Conservation (phyloP, 1,140 invertebrate genomes). For the Brachionus plicatilis region DNA sequence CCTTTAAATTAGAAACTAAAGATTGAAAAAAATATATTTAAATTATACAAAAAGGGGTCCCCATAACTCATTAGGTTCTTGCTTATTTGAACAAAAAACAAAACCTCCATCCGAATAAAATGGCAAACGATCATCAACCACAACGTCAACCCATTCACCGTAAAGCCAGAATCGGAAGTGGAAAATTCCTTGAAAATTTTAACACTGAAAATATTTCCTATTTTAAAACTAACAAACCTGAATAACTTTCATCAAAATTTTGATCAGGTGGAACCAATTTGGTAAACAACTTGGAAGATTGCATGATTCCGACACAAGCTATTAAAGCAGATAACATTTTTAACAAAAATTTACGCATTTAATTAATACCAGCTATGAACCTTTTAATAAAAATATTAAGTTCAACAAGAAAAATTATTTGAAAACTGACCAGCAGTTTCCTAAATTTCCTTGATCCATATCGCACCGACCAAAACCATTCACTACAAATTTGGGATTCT, state of each 20-base stretch:
- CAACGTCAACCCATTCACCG: constrained; percentile 69
- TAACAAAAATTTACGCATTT: neutral
- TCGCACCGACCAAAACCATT: constrained; percentile 57
- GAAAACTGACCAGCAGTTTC: constrained; percentile 61
- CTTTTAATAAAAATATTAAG: neutral
- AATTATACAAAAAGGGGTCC: constrained; percentile 67
- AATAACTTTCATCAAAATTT: constrained; percentile 60
- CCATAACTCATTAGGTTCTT: constrained; percentile 71
- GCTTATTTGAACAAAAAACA: constrained; percentile 65
- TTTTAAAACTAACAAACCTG: neutral
- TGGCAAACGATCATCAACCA: constrained; percentile 71
- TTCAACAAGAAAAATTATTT: too few relatives aligned
- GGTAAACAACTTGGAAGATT: constrained; percentile 66
- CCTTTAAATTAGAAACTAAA: neutral
- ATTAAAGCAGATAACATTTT: constrained; percentile 51
- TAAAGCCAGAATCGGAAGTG: constrained; percentile 72
- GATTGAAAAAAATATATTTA: constrained; percentile 47
- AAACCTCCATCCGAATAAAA: constrained; percentile 63
- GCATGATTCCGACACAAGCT: constrained; percentile 64
- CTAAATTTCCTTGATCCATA: constrained; percentile 64
- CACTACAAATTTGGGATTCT: constrained; percentile 48
- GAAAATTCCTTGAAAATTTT: constrained; percentile 48
- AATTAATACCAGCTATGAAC: constrained; percentile 3
- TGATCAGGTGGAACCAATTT: constrained; percentile 66
- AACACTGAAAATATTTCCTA: neutral